Evolutionary conservation across 2,888 invertebrate genomes (phyloP).

Genomic region (Tanypteryx hageni): DNA sequence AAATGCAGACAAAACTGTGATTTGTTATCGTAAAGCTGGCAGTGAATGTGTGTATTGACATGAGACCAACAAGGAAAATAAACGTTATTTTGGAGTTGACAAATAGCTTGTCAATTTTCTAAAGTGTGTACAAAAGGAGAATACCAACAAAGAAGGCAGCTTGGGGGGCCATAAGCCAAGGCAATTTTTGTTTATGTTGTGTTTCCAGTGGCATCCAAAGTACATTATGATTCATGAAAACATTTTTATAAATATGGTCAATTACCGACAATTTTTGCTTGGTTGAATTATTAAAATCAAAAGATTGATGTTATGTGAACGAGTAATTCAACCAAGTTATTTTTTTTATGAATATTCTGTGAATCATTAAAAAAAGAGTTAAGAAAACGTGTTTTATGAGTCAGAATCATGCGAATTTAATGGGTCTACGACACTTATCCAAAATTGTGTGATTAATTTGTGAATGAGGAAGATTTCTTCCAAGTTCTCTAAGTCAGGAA

Average conservation of each 20-base stretch:
- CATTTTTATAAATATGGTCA: conserved; percentile 46
- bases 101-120: conserved; percentile 28
- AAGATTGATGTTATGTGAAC: conserved; percentile 1
- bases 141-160: conserved; percentile 33
- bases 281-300: neutral
- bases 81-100: conserved; percentile 14
- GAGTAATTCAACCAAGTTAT: neutral
- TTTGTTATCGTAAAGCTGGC: conserved; percentile 16
- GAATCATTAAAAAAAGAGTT: neutral
- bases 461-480: neutral
- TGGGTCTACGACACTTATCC: neutral
- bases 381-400: neutral
- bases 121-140: neutral
- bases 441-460: neutral
- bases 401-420: neutral
- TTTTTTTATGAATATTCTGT: neutral
- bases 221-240: conserved; percentile 7
- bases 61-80: neutral
- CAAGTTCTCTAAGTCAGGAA: neutral
- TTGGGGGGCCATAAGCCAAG: neutral
- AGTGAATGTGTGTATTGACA: neutral
- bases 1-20: neutral
- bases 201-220: conserved; percentile 7
- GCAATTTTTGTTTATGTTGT: neutral
- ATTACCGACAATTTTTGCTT: neutral